Evolutionary conservation across 2,888 invertebrate genomes (phyloP).

Genomic region (Pristionchus entomophagus): DNA sequence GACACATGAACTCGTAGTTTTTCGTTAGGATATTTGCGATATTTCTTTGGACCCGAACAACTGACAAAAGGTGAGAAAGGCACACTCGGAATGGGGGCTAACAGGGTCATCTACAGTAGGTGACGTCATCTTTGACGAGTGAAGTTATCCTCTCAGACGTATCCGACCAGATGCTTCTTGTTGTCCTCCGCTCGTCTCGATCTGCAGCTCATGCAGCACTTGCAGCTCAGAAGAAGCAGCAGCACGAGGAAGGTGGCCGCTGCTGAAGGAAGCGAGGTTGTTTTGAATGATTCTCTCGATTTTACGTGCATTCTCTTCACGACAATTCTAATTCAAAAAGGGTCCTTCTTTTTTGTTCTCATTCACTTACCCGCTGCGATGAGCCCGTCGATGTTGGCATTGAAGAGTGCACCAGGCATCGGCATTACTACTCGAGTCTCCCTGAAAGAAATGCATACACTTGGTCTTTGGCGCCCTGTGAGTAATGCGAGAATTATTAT

Average conservation of each 20-base stretch:
- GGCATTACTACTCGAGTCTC: conserved; percentile 41
- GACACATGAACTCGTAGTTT: not conserved
- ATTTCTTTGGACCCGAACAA: not conserved
- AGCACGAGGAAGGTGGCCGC: not conserved
- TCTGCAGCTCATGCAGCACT: conserved; percentile 27
- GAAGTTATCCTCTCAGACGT: conserved; percentile 32
- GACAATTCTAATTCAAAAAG: not conserved
- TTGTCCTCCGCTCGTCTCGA: not conserved
- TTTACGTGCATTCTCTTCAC: not conserved
- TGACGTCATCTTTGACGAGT: not conserved
- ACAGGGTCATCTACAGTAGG: not conserved
- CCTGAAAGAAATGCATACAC: too few relatives aligned
- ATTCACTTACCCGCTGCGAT: conserved; percentile 20
- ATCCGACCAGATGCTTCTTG: conserved; percentile 46
- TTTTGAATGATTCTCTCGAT: not conserved
- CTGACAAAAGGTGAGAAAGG: not conserved
- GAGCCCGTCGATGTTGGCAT: conserved; percentile 13
- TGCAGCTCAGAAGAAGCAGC: conserved; percentile 15
- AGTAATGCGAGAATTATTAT: too few relatives aligned
- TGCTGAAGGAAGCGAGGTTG: not conserved
- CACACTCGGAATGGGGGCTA: not conserved
- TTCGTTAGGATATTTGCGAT: conserved; percentile 5
- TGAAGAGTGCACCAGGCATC: not conserved
- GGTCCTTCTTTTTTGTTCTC: too few relatives aligned
- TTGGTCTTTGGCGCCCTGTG: too few relatives aligned